Evolutionary conservation across 35 echinoderm and acorn worm species (phyloP).

Genomic region (Stichopus chloronotus): DNA sequence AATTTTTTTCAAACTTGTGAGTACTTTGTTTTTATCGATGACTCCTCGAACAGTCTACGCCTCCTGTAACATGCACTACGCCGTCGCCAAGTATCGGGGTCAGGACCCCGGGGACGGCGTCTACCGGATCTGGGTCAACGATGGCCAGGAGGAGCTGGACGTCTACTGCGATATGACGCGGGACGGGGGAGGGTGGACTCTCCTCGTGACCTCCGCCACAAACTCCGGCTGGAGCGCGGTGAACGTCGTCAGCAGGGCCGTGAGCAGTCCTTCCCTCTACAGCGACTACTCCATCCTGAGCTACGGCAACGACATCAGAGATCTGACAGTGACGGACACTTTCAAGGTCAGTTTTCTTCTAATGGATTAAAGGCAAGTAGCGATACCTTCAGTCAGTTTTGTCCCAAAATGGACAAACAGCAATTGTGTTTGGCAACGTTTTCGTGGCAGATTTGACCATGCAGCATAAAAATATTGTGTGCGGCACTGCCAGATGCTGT

Average conservation of each 20-base stretch:
- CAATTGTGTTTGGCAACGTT: too few relatives aligned
- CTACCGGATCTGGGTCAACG: conserved; percentile 58
- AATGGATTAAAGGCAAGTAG: neutral
- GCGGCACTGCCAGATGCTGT: neutral
- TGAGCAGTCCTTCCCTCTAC: conserved; percentile 51
- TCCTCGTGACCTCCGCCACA: conserved; percentile 68
- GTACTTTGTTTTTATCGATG: too few relatives aligned
- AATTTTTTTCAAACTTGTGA: too few relatives aligned
- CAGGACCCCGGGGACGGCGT: conserved; percentile 51
- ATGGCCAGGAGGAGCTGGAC: neutral
- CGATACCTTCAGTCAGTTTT: neutral
- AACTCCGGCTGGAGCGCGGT: conserved; percentile 56
- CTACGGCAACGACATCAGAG: conserved; percentile 67
- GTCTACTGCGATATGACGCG: conserved; percentile 86
- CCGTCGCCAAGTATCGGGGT: conserved; percentile 32
- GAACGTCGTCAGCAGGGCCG: conserved; percentile 43
- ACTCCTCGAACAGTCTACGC: neutral
- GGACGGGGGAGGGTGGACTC: conserved; percentile 84
- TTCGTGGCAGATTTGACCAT: too few relatives aligned
- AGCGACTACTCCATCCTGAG: conserved; percentile 81
- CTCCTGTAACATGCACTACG: conserved; percentile 44
- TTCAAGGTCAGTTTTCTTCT: conserved; percentile 58
- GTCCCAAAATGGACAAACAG: neutral
- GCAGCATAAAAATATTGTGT: neutral
- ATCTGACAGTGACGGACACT: conserved; percentile 33